These are phyloP conservation scores for Xenopus petersii DNA, from an alignment of 2,797 vertebrate genomes.

Conservation along the genomic window DNA sequence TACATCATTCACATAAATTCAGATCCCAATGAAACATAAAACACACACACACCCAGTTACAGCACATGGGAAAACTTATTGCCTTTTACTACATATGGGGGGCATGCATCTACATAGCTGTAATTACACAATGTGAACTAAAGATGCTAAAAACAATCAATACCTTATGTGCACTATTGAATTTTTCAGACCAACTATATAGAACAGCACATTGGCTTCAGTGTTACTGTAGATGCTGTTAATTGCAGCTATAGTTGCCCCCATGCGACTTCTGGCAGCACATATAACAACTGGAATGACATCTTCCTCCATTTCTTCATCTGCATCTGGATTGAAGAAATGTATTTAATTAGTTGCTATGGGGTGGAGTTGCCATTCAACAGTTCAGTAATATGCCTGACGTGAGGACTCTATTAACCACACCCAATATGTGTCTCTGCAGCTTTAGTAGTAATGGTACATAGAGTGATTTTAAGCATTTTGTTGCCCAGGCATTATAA, in stretches of 20 bases:
- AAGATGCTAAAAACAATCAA: background rate
- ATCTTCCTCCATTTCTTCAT: slow-evolving; percentile 64
- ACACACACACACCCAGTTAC: too few relatives aligned
- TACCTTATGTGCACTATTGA: slow-evolving; percentile 78
- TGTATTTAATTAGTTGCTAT: background rate
- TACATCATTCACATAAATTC: too few relatives aligned
- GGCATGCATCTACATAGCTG: too few relatives aligned
- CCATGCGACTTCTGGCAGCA: slow-evolving; percentile 81
- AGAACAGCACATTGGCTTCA: slow-evolving; percentile 80
- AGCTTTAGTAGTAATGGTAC: background rate
- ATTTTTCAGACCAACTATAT: slow-evolving; percentile 83
- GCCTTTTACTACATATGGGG: too few relatives aligned
- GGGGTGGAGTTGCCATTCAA: too few relatives aligned
- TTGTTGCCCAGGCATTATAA: too few relatives aligned
- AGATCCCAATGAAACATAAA: too few relatives aligned
- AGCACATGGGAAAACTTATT: too few relatives aligned
- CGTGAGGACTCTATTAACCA: background rate
- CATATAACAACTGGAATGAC: slow-evolving; percentile 84
- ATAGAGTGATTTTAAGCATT: too few relatives aligned
- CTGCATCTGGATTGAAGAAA: slow-evolving; percentile 42
- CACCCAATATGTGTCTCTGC: background rate
- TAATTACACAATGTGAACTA: too few relatives aligned
- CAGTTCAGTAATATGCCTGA: background rate
- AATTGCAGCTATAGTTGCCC: slow-evolving; percentile 85
- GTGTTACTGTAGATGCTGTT: slow-evolving; percentile 92